These are phyloP conservation scores for Sturnus vulgaris DNA, from an alignment of 2,113 vertebrate species.

Conservation along the genomic window DNA sequence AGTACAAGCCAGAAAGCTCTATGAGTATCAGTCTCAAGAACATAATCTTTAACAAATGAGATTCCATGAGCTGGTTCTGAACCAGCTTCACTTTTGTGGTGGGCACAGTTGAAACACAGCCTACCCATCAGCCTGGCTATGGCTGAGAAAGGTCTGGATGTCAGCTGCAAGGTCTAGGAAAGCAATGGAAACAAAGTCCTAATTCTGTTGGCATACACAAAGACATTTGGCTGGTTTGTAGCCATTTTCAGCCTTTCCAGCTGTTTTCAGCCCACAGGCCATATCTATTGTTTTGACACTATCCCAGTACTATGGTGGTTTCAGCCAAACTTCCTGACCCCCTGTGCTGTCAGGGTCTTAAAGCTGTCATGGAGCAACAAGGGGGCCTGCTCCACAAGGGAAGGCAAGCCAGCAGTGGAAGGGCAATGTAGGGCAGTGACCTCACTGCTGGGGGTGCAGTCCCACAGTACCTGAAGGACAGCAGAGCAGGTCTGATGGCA, in stretches of 20 bases:
- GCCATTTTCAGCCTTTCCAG: neutral
- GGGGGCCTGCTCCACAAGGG: neutral
- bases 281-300: neutral
- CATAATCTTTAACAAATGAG: neutral
- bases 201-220: neutral
- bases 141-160: neutral
- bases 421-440: neutral
- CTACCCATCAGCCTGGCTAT: neutral
- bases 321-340: neutral
- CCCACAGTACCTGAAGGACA: neutral
- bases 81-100: neutral
- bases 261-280: neutral
- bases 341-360: neutral
- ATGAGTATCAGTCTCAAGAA: neutral
- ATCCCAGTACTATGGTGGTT: neutral
- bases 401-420: neutral
- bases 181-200: neutral
- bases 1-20: neutral
- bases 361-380: neutral
- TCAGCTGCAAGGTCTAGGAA: neutral
- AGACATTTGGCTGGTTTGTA: neutral
- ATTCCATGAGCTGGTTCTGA: neutral
- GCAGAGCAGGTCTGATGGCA: neutral
- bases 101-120: neutral
- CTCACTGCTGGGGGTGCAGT: neutral